Percentiles rank a stretch among this genome's conserved stretches.
Evolutionary conservation across 2,888 invertebrate species (phyloP).

Genomic region (Tethea ocularis): DNA sequence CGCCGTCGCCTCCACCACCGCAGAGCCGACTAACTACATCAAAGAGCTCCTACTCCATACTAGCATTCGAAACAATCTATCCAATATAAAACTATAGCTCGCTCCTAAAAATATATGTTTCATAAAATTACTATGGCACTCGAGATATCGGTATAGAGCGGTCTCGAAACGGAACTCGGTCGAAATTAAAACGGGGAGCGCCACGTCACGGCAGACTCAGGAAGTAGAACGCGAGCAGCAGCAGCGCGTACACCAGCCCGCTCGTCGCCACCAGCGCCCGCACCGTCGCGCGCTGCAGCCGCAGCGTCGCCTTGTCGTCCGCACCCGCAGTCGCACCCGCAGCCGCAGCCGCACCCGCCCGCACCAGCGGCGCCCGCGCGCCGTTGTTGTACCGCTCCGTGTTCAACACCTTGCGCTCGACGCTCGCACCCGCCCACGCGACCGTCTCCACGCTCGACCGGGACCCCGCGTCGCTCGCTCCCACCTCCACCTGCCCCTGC

Average conservation of each 20-base stretch:
- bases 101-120: neutral
- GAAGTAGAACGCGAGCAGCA: constrained; percentile 73
- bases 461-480: constrained; percentile 19
- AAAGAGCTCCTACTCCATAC: neutral
- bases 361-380: constrained; percentile 73
- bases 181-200: constrained; percentile 8
- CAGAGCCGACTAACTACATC: neutral
- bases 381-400: constrained; percentile 58
- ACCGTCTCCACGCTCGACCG: constrained; percentile 31
- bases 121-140: neutral
- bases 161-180: neutral
- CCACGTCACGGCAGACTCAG: constrained; percentile 61
- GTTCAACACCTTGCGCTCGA: constrained; percentile 55
- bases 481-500: neutral
- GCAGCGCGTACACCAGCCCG: constrained; percentile 62
- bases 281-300: constrained; percentile 65
- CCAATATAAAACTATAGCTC: neutral
- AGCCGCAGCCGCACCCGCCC: constrained; percentile 14
- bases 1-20: neutral
- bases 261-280: constrained; percentile 84
- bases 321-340: constrained; percentile 32
- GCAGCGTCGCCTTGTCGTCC: constrained; percentile 69
- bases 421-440: constrained; percentile 35
- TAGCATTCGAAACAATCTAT: neutral
- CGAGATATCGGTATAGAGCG: neutral